Evolutionary conservation across 2,797 vertebrate genomes (phyloP).

Genomic region (Pipistrellus pygmaeus): DNA sequence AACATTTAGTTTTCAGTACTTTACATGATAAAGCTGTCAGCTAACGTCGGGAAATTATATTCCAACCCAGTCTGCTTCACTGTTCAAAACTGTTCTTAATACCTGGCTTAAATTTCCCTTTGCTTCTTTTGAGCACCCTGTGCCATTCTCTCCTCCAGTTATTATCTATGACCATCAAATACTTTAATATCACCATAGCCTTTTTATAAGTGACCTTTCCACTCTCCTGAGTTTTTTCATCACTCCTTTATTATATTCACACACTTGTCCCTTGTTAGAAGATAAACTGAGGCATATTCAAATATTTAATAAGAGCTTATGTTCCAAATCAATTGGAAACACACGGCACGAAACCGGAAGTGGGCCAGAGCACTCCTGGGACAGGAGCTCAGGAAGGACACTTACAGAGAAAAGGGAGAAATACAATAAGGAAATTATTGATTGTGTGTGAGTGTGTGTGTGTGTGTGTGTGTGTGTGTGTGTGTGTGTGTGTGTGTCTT

Average conservation of each 20-base stretch:
- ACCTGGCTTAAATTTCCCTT: background rate
- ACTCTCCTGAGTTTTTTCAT: background rate
- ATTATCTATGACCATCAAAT: background rate
- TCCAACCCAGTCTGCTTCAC: background rate
- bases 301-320: background rate
- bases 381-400: background rate
- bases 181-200: background rate
- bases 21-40: background rate
- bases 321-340: background rate
- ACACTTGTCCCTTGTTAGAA: background rate
- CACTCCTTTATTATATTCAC: background rate
- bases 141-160: background rate
- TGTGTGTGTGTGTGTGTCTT: background rate
- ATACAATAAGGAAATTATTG: background rate
- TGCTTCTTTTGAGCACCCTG: background rate
- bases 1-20: constrained; percentile 48
- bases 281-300: background rate
- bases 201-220: background rate
- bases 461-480: fast-evolving
- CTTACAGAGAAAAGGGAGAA: background rate
- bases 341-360: background rate
- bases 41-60: background rate
- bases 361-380: fast-evolving
- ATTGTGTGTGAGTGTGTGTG: fast-evolving
- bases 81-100: background rate